Evolutionary conservation across 2,113 vertebrate species (phyloP).

Genomic region (Xerus inauris): DNA sequence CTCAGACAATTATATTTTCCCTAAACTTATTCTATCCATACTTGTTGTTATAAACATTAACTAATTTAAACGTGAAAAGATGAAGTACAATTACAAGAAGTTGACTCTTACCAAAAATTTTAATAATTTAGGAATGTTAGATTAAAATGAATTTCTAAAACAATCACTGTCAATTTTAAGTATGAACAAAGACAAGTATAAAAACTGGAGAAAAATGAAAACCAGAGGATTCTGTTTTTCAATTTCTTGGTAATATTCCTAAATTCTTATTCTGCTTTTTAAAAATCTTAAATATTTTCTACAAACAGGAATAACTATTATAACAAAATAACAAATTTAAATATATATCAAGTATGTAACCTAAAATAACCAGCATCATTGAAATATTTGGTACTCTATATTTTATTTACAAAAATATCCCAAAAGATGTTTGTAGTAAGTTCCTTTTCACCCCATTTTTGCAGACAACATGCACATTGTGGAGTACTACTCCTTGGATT

Average conservation of each 20-base stretch:
- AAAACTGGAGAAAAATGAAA: not conserved
- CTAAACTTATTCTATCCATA: not conserved
- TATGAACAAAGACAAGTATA: not conserved
- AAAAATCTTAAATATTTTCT: not conserved
- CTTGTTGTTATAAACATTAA: not conserved
- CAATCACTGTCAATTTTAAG: not conserved
- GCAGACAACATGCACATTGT: not conserved
- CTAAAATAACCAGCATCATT: not conserved
- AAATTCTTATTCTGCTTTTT: not conserved
- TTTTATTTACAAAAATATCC: not conserved
- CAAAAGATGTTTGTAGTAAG: not conserved
- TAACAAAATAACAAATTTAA: not conserved
- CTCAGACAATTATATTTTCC: not conserved
- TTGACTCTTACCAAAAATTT: not conserved
- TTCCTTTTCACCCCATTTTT: not conserved
- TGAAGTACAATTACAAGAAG: not conserved
- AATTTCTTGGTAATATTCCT: not conserved
- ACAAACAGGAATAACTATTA: not conserved
- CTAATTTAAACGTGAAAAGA: not conserved
- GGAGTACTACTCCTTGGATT: not conserved
- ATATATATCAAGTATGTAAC: not conserved
- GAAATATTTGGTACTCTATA: not conserved
- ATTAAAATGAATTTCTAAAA: constrained; percentile 38
- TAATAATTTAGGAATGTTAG: not conserved
- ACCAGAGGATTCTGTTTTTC: not conserved